Percentiles rank a stretch among this genome's conserved stretches.
Conservation (phyloP, 2,888 invertebrate species). For the Enchytraeus crypticus region DNA sequence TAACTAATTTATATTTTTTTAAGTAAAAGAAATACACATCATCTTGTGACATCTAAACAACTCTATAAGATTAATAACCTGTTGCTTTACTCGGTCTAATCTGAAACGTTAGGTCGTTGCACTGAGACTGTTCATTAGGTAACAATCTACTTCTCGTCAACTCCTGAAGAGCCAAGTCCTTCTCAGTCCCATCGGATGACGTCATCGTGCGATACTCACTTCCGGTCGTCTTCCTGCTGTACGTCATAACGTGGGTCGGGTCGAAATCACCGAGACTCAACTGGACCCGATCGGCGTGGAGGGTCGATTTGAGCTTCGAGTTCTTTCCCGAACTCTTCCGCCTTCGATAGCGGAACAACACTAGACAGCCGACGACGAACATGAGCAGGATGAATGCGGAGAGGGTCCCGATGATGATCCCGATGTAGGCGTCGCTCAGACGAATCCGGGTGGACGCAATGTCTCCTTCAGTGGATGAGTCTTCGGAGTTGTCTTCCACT, state of each 20-base stretch:
- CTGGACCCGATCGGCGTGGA: background rate
- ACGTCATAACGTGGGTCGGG: background rate
- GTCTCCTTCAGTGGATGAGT: background rate
- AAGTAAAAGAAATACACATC: too few species aligned
- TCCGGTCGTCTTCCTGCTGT: background rate
- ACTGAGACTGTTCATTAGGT: too few species aligned
- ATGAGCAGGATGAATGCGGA: constrained; percentile 61
- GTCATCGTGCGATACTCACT: background rate
- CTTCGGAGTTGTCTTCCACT: background rate
- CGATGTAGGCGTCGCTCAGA: constrained; percentile 14
- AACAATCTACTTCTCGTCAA: background rate
- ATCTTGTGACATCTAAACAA: too few species aligned
- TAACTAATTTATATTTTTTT: too few species aligned
- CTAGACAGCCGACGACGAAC: constrained; percentile 63
- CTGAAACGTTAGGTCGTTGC: too few species aligned
- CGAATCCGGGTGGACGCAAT: background rate
- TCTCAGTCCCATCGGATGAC: background rate
- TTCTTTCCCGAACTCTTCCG: constrained; percentile 19
- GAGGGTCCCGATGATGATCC: constrained; percentile 48
- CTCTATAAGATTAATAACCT: too few species aligned
- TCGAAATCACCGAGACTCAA: background rate
- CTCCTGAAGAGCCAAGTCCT: too few species aligned
- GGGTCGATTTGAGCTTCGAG: background rate
- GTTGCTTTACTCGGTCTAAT: too few species aligned
- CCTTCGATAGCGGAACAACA: constrained; percentile 54